A percentile compares a stretch with the other conserved stretches of the same genome.
Conservation (phyloP, 2,888 invertebrate species). For the Pterostichus madidus region DNA sequence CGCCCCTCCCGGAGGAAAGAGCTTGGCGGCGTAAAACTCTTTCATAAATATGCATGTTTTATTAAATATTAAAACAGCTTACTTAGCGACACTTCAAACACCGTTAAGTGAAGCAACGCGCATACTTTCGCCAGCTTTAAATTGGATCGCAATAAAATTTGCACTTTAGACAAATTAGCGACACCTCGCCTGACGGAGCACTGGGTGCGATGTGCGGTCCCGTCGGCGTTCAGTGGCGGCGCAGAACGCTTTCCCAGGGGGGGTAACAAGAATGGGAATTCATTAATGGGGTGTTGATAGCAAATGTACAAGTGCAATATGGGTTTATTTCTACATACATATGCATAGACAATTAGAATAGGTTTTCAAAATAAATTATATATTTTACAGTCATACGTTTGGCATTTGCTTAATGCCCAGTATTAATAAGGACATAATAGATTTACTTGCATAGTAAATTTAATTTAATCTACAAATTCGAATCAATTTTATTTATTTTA, state of each 20-base stretch:
- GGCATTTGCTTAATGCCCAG: too few species aligned
- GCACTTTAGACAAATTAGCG: constrained; percentile 75
- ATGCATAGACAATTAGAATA: too few species aligned
- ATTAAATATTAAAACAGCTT: constrained; percentile 76
- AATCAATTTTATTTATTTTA: too few species aligned
- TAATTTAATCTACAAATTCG: too few species aligned
- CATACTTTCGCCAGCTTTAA: constrained; percentile 71
- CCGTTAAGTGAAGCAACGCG: constrained; percentile 75
- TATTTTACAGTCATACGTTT: too few species aligned
- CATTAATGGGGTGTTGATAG: neutral
- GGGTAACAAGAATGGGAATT: neutral
- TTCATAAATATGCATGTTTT: constrained; percentile 75
- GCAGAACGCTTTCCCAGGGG: neutral
- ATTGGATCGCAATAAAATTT: constrained; percentile 75
- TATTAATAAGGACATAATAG: too few species aligned
- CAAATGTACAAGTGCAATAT: neutral
- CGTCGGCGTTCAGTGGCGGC: neutral
- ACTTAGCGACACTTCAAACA: constrained; percentile 75
- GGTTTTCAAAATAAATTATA: too few species aligned
- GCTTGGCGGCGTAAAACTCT: constrained; percentile 70
- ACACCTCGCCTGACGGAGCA: constrained; percentile 73
- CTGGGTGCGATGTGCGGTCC: constrained; percentile 45
- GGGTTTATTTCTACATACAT: too few species aligned
- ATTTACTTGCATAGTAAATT: too few species aligned
- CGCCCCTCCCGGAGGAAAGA: neutral